These are phyloP conservation scores for Antechinus stuartii DNA, from an alignment of 2,113 vertebrate species.

Conservation along the genomic window DNA sequence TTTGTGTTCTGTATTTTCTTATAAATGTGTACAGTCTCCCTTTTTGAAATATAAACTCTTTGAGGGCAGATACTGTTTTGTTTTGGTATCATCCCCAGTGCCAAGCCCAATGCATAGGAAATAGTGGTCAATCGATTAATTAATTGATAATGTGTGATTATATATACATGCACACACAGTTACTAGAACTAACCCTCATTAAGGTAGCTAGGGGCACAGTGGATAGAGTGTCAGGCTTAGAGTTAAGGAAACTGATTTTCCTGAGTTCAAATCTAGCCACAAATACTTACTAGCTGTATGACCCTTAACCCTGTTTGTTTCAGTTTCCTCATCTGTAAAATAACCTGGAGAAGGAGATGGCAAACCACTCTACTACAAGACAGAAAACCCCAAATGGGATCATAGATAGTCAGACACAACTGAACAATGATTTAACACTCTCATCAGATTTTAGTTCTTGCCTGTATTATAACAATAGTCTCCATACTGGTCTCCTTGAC, in stretches of 20 bases:
- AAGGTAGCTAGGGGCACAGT: too few species aligned
- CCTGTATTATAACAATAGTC: not conserved
- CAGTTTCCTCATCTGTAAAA: too few species aligned
- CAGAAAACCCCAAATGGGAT: too few species aligned
- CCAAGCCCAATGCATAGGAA: not conserved
- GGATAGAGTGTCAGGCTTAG: too few species aligned
- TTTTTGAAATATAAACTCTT: not conserved
- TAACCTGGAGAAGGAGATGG: too few species aligned
- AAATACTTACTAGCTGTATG: too few species aligned
- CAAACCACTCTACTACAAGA: too few species aligned
- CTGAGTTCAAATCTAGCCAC: too few species aligned
- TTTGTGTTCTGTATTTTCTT: not conserved
- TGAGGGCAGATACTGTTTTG: not conserved
- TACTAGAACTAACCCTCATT: not conserved
- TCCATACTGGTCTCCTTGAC: not conserved
- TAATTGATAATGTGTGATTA: not conserved
- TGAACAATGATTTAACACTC: too few species aligned
- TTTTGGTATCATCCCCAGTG: not conserved
- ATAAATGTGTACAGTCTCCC: not conserved
- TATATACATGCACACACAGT: not conserved
- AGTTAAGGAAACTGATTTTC: too few species aligned
- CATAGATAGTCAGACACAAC: too few species aligned
- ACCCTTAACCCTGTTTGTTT: too few species aligned
- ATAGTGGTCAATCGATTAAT: not conserved
- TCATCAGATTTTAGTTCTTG: not conserved